phyloP scores from a whole-genome alignment of 2,797 vertebrate species.

The Mormyrus hasselquistii region DNA sequence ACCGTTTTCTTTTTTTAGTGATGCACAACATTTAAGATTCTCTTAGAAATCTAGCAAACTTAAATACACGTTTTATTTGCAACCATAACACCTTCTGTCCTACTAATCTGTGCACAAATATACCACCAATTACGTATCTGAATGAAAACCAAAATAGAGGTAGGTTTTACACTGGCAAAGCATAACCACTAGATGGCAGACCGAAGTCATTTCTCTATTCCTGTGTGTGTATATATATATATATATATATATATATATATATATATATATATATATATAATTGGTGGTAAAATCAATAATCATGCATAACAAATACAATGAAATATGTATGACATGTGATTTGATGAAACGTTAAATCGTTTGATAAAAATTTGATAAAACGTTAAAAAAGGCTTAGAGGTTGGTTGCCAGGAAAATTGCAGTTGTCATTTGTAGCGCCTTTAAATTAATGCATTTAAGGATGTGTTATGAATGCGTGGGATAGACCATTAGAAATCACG shows the following conservation, averaged over 20 bases:
- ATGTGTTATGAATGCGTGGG: not conserved
- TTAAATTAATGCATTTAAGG: not conserved
- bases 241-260: too few species aligned
- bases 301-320: not conserved
- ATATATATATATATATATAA: too few species aligned
- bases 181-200: constrained; percentile 14
- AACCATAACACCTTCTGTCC: not conserved
- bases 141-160: not conserved
- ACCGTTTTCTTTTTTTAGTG: not conserved
- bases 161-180: not conserved
- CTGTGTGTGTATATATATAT: not conserved
- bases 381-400: not conserved
- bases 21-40: not conserved
- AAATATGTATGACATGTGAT: not conserved
- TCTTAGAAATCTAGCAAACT: not conserved
- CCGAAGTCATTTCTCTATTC: not conserved
- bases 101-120: not conserved
- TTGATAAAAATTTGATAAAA: not conserved
- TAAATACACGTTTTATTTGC: not conserved
- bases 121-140: not conserved
- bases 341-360: not conserved
- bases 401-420: not conserved
- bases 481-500: not conserved
- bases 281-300: not conserved
- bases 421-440: not conserved